Base-by-base conservation (phyloP, 2,888 invertebrate genomes). In the Drosophila mimetica region DNA sequence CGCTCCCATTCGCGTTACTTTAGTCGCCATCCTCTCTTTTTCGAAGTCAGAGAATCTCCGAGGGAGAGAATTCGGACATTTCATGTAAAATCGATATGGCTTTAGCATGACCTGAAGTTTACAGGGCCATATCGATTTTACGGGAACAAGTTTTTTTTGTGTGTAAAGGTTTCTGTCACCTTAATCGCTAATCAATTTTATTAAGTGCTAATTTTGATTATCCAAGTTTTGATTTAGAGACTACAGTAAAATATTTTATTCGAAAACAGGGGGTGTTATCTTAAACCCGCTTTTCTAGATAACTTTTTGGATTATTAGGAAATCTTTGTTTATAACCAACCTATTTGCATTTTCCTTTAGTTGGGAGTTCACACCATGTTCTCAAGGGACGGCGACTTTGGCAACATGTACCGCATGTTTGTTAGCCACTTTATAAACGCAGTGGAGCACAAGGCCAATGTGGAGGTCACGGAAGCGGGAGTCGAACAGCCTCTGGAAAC, bases 341-440 rank as follows among this genome's bases (percentile, higher is more conserved):
- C 4, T 13, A 2, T 39, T 28, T 14, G 0, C 20, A 9, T 9
- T 14, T 39, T 11, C 0, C 5, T 22, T 16, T 6, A 90, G 90
- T 55, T 90, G 75, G 90, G 90, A 13, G 74, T 90, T n/a, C 74
- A 76, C 37, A 89, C 87, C 32, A 90, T 90, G 90, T 90, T 90
- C 67, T 81, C 87, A 5, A 85, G 90, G 18, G 74, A 82, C 5
- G 90, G 90, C 1, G 90, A 90, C 77, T 90, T 90, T 67, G 83
- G 89, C 50, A 89, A 90, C 61, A 85, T 90, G 89, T 90, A 89
- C 66, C 90, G 90, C 69, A 90, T 90, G 90, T 90, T 90, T 36
- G 90, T 90, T 47, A 90, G 83, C 64, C 90, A 90, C 69, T 90
- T 83, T 55, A 89, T 90, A 55, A 90, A 90, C 44, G 82, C 77